Base-by-base conservation (phyloP, 2,888 invertebrate species). In the Ommatoiulus sabulosus region DNA sequence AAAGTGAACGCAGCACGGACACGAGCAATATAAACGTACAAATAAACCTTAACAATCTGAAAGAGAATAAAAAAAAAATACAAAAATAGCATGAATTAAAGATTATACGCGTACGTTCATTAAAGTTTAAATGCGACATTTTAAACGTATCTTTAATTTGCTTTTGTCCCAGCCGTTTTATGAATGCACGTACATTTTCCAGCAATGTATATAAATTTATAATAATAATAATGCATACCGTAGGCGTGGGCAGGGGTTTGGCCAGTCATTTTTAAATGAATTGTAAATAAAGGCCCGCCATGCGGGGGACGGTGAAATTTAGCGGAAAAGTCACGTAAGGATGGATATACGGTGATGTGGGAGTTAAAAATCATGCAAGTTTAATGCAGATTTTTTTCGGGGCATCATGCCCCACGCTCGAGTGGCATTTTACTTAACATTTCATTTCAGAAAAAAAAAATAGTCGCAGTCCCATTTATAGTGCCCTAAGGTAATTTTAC, bases 301-400 rank as follows among this genome's bases (percentile, higher is more conserved):
- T 80, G 35, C 12, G 80, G 80, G 35, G 80, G 35, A 15, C 80
- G 12, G 15, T 80, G 12, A 80, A 24, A 80, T 35, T 43, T 43
- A 35, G 24, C 80, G 0, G 80, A 80, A 57, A 80, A 43, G 80
- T 80, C 80, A 80, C 35, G 80, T 72, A 24, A 72, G 72, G 72
- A 24, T 24, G 72, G 0, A 8, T 72, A 20, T 17, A 20, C 7
- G 63, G 5, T 10, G 10, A 72, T 24, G 1, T 8, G 72, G 24
- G 72, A 72, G 72, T 57, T 72, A 10, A 72, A 24, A 72, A 24
- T 10, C 20, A 72, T 72, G 24, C 72, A 72, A 72, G 72, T 72
- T 72, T 72, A 57, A 72, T 80, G 80, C 80, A 80, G 72, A 72
- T 35, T 72, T 72, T 72, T 57, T 72, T 48, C 12, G 8, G 6